Base-by-base conservation (phyloP, 2,113 vertebrate species). In the Microcebus ravelobensis region DNA sequence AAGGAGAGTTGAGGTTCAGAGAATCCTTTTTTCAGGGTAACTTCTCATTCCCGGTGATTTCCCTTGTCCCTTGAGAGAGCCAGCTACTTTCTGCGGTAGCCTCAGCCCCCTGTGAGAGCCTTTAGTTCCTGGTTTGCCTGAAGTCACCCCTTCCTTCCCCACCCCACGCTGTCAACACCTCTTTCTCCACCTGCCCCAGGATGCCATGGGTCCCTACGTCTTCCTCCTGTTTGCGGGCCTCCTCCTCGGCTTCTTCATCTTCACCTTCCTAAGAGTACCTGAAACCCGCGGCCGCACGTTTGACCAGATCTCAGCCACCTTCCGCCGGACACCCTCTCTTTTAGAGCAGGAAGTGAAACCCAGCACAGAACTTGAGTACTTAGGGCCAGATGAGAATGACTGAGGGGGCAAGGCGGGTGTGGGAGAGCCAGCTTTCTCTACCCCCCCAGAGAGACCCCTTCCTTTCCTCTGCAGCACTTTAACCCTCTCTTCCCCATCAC, bases 231-330 rank as follows among this genome's bases (percentile, higher is more conserved):
- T 99, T 7, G 99, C 99, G 0, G 91, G 45, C 4, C 98, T 99
- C 39, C 99, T 99, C 31, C 94, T 99, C 25, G 98, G 98, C 88
- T 99, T 99, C 98, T 98, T 99, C 88, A 85, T 99, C 96, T 99
- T 99, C 98, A 99, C 99, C 29, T 99, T 99, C 98, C 99, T 99
- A 98, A 98, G 98, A 45, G 99, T 99, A 67, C 99, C 99, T 0
- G 99, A 99, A 97, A 99, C 99, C 0, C 98, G 99, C 71, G 99
- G 99, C 34, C 99, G 99, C 97, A 99, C 99, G 1, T 99, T 99
- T 11, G 99, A 99, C 96, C 99, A 99, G 98, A 99, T 99, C 14
- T 97, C 99, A 0, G 98, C 99, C 0, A 96, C 97, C 95, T 99
- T 99, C 96, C 98, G 97, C 29, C 97, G 96, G 91, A 98, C 98